Conservation (phyloP, 1,140 invertebrate species). For the Adoxophyes honmai region DNA sequence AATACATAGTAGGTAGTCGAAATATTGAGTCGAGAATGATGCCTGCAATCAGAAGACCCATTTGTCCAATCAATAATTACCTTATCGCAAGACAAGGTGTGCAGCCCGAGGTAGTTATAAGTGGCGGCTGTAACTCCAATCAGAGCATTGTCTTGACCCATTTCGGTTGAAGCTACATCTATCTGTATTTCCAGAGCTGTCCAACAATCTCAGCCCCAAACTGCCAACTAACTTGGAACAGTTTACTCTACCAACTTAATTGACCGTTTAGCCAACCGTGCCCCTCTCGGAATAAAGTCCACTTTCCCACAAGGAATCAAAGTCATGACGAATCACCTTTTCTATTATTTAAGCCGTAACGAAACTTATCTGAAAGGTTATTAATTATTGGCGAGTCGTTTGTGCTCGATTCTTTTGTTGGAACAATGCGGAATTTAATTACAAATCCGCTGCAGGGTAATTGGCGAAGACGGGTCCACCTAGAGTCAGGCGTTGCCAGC, state of each 20-base stretch:
- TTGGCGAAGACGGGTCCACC: too few relatives aligned
- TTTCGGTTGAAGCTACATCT: neutral
- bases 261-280: neutral
- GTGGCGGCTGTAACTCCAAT: too few relatives aligned
- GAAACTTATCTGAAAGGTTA: conserved; percentile 11
- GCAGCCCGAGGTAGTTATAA: too few relatives aligned
- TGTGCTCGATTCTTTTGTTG: neutral
- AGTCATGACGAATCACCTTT: conserved; percentile 10
- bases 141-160: too few relatives aligned
- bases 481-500: too few relatives aligned
- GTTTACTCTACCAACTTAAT: conserved; percentile 2
- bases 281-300: neutral
- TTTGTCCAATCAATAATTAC: too few relatives aligned
- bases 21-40: too few relatives aligned
- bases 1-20: too few relatives aligned
- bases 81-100: too few relatives aligned
- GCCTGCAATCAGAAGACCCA: too few relatives aligned
- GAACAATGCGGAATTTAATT: neutral
- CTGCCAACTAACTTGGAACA: conserved; percentile 3
- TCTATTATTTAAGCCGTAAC: conserved; percentile 9
- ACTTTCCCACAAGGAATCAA: conserved; percentile 2
- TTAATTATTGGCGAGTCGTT: conserved; percentile 9
- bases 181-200: neutral
- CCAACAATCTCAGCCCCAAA: conserved; percentile 4
- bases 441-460: too few relatives aligned